Percentiles rank a stretch among this genome's conserved stretches.
Conservation (phyloP, 1,140 invertebrate genomes). For the Papilio glaucus region DNA sequence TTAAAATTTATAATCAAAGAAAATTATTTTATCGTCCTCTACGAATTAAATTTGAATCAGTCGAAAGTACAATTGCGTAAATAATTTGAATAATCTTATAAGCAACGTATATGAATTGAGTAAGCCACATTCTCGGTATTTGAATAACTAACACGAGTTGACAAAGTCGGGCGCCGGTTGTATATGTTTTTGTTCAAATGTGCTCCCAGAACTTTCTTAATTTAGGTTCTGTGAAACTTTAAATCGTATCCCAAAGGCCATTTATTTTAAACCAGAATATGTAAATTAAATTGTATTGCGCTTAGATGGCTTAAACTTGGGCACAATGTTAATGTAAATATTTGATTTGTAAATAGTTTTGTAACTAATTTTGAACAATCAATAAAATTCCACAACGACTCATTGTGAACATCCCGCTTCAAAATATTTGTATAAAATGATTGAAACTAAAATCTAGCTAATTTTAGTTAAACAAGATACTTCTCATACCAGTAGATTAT, state of each 20-base stretch:
- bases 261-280: conserved; percentile 30
- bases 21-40: too few relatives aligned
- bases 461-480: too few relatives aligned
- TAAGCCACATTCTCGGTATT: conserved; percentile 26
- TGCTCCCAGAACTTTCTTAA: conserved; percentile 21
- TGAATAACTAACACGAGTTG: conserved; percentile 17
- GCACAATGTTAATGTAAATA: background rate
- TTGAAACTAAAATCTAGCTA: too few relatives aligned
- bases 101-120: conserved; percentile 1
- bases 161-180: background rate
- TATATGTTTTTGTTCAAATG: conserved; percentile 21
- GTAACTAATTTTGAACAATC: background rate
- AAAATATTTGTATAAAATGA: too few relatives aligned
- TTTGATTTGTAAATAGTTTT: background rate
- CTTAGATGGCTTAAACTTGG: background rate
- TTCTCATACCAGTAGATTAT: too few relatives aligned
- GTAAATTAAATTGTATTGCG: conserved; percentile 7
- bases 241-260: conserved; percentile 25
- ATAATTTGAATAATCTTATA: conserved; percentile 10
- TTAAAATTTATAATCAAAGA: too few relatives aligned
- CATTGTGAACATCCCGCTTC: background rate
- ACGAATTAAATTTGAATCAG: too few relatives aligned
- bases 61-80: background rate
- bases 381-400: background rate
- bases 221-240: conserved; percentile 25